Evolutionary conservation across 2,888 invertebrate genomes (phyloP), one percentile per base, ranked within the genome.

Genomic region (Noctua fimbriata): DNA sequence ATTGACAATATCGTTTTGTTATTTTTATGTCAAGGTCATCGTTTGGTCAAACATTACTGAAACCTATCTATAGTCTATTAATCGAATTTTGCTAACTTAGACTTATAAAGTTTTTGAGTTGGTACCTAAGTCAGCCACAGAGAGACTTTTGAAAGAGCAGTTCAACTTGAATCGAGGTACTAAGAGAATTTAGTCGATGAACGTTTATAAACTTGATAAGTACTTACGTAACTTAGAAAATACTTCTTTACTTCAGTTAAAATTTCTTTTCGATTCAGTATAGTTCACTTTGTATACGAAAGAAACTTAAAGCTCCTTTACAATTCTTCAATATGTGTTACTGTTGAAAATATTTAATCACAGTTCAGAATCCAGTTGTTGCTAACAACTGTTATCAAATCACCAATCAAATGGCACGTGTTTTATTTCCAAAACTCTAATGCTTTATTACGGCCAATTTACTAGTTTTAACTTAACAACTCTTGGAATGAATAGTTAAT

Each of bases 381-480:
- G 66, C 72, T 76, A 85, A 85, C 79, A 69, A 82, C 78, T 78
- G 76, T 88, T 88, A 88, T 85, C 82, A 72, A 86, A 83, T 83
- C 77, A 82, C 69, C 76, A 76, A 88, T 88, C 85, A 70, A 84
- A 77, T 69, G 73, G 77, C 79, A 88, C 79, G 73, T 84, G 84
- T 88, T 90, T 89, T 87, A 84, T 87, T 89, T 83, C 77, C 84
- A 83, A 85, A 87, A 84, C 81, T 88, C n/a, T 81, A 76, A 84
- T 83, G 80, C 81, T 85, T 88, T 88, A 91, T 89, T 89, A 90
- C 76, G 79, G 78, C 69, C 88, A 90, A 90, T 91, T 92, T 90
- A 88, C 82, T 89, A 87, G 82, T 89, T 92, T 89, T 88, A 88
- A 89, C 84, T 87, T 91, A 90, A 91, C 87, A 90, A 92, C 88